Conservation (phyloP, 2,797 vertebrate genomes). For the Epinephelus malabaricus region DNA sequence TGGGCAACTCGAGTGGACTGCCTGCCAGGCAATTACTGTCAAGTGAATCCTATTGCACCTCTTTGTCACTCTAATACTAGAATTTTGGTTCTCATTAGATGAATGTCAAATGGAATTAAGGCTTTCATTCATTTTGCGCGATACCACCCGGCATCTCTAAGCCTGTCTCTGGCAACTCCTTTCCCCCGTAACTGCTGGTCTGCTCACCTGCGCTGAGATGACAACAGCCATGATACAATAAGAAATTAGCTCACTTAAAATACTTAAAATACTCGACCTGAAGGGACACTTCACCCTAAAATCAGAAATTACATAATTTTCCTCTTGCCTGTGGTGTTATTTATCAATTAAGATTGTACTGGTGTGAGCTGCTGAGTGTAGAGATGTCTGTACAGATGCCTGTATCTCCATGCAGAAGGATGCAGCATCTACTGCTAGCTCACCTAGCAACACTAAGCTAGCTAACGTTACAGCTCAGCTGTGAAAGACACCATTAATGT, state of each 20-base stretch:
- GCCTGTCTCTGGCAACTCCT: constrained; percentile 42
- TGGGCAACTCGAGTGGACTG: constrained; percentile 57
- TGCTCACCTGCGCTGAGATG: constrained; percentile 41
- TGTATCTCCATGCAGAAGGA: too few species aligned
- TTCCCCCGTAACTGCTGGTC: constrained; percentile 34
- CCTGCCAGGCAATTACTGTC: constrained; percentile 81
- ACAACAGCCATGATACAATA: constrained; percentile 20
- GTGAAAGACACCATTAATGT: too few species aligned
- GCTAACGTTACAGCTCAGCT: too few species aligned
- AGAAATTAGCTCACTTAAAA: constrained; percentile 8
- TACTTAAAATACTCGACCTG: not conserved
- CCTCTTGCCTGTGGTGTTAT: too few species aligned
- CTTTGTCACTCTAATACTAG: constrained; percentile 79
- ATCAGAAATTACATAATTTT: too few species aligned
- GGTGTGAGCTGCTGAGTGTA: too few species aligned
- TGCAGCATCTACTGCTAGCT: too few species aligned
- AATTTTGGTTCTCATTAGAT: constrained; percentile 84
- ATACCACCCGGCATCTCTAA: constrained; percentile 29
- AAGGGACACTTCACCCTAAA: not conserved
- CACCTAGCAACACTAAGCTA: too few species aligned
- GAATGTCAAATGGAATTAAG: constrained; percentile 79
- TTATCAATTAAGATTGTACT: too few species aligned
- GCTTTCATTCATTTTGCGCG: constrained; percentile 73
- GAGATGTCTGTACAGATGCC: too few species aligned
- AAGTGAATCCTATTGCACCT: constrained; percentile 72